phyloP scores from a whole-genome alignment of 2,113 vertebrate genomes.

The Microtus oregoni region DNA sequence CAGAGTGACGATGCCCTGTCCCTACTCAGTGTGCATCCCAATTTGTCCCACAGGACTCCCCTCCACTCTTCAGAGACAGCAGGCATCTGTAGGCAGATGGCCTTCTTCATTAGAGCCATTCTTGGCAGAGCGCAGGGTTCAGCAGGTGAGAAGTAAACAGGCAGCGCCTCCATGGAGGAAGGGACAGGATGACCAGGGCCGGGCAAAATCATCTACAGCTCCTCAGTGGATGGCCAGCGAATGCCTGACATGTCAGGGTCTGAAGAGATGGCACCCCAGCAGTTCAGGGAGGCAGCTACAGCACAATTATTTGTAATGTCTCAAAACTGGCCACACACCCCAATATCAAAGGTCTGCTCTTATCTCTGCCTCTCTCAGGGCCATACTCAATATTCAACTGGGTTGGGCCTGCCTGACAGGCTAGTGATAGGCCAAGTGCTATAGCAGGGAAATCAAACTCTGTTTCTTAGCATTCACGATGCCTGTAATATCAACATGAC shows the following conservation, averaged over 20 bases:
- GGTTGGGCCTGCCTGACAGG: background rate
- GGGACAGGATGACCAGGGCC: background rate
- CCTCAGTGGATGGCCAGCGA: background rate
- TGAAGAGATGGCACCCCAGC: background rate
- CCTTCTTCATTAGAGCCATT: background rate
- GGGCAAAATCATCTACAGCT: background rate
- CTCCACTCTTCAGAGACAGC: background rate
- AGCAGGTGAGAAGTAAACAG: background rate
- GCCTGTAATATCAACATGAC: background rate
- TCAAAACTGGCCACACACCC: background rate
- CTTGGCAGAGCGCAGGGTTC: rapidly evolving
- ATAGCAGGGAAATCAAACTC: background rate
- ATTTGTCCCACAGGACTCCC: background rate
- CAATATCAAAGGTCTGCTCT: background rate
- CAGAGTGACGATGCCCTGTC: background rate
- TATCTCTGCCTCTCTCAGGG: background rate
- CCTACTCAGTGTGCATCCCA: no score
- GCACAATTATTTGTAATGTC: background rate
- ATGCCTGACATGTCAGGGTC: background rate
- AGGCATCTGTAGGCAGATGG: background rate
- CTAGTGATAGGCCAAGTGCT: background rate
- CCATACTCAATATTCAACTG: no score
- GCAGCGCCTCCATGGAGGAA: background rate
- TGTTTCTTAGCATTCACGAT: background rate
- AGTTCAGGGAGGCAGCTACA: background rate